Percentiles rank a stretch among this genome's conserved stretches.
phyloP scores from a whole-genome alignment of 2,797 vertebrate genomes.

The Liparis tanakae region DNA sequence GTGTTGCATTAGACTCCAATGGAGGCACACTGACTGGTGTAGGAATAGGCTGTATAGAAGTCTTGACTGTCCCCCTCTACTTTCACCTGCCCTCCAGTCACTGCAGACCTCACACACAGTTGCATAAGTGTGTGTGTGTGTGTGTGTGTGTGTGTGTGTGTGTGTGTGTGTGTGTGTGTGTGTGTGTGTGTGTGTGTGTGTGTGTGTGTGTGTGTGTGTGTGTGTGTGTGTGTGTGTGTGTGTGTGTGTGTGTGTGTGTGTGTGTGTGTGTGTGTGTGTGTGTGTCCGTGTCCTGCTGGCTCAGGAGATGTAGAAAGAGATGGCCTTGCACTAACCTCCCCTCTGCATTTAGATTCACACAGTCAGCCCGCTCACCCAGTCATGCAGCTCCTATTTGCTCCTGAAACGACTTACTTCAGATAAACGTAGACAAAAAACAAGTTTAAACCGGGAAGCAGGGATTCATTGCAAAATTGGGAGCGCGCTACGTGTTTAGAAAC shows the following conservation, averaged over 20 bases:
- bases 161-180: constrained; percentile 19
- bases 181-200: constrained; percentile 45
- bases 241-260: constrained; percentile 49
- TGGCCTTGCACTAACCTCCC: constrained; percentile 74
- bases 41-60: constrained; percentile 2
- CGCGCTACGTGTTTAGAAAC: neutral
- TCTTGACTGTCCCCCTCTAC: constrained; percentile 34
- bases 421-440: neutral
- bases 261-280: constrained; percentile 40
- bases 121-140: constrained; percentile 51
- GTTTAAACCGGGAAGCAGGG: neutral
- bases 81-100: constrained; percentile 57
- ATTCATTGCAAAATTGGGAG: neutral
- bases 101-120: constrained; percentile 62
- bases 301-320: constrained; percentile 72
- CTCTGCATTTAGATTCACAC: constrained; percentile 64
- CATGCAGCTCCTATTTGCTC: neutral
- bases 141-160: constrained; percentile 51
- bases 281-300: constrained; percentile 65
- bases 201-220: constrained; percentile 19
- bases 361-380: constrained; percentile 57
- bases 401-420: constrained; percentile 17
- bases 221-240: constrained; percentile 20
- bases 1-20: neutral
- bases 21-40: neutral